Evolutionary conservation across 2,797 vertebrate genomes (phyloP).

Genomic region (Ctenosaura bakeri): DNA sequence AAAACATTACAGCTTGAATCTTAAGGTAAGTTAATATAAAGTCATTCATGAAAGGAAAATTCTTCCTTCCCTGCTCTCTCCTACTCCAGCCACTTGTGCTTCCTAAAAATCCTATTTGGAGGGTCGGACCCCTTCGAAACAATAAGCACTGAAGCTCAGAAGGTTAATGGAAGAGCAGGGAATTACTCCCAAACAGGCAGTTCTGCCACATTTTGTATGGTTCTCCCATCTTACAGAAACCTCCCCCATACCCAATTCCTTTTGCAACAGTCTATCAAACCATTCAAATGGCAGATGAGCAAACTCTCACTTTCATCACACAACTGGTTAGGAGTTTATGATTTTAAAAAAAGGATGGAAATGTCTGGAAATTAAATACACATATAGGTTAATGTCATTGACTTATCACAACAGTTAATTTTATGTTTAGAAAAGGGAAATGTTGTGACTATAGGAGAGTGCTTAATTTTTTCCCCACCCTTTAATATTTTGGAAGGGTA

Average conservation of each 20-base stretch:
- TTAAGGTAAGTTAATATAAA: too few relatives aligned
- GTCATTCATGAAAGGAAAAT: too few relatives aligned
- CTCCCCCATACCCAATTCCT: too few relatives aligned
- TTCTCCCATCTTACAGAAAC: too few relatives aligned
- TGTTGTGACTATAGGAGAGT: not conserved
- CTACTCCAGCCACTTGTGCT: not conserved
- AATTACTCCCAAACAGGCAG: not conserved
- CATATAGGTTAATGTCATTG: not conserved
- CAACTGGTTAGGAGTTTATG: too few relatives aligned
- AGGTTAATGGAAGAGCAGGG: not conserved
- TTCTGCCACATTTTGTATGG: too few relatives aligned
- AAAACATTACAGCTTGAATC: too few relatives aligned
- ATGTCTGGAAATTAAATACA: not conserved
- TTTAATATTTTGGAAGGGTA: too few relatives aligned
- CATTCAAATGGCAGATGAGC: not conserved
- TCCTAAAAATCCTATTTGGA: not conserved
- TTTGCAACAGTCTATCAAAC: too few relatives aligned
- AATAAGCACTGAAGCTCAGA: not conserved
- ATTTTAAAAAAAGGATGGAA: not conserved
- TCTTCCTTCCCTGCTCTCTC: not conserved
- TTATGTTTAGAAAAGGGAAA: not conserved
- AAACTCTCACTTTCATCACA: not conserved
- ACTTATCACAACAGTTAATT: not conserved
- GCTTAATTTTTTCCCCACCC: too few relatives aligned
- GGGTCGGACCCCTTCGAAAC: accelerated